Conservation (phyloP, 2,113 vertebrate genomes). For the Muntiacus reevesi region DNA sequence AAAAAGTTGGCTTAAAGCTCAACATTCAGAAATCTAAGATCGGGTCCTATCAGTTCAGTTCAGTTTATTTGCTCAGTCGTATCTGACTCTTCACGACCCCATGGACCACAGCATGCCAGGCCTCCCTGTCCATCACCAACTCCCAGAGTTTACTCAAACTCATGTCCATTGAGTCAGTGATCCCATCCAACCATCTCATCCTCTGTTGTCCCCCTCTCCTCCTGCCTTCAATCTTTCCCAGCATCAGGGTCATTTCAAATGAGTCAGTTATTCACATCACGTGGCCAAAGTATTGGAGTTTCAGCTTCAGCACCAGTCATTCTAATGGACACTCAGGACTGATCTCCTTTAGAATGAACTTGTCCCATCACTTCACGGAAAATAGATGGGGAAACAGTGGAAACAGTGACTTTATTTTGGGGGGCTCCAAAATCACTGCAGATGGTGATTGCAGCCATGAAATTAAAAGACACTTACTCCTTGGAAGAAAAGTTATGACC, state of each 20-base stretch:
- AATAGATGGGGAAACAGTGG: neutral
- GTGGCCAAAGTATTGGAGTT: neutral
- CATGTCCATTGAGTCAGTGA: neutral
- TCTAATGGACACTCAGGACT: neutral
- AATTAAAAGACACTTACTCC: neutral
- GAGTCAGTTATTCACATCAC: neutral
- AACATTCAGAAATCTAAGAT: neutral
- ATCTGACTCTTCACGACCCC: fast-evolving
- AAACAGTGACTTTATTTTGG: neutral
- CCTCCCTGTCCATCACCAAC: neutral
- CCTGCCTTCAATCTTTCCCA: neutral
- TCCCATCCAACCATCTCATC: neutral
- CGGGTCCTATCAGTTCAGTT: neutral
- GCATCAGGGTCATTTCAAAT: neutral
- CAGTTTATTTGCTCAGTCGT: neutral
- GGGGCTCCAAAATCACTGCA: neutral
- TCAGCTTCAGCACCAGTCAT: neutral
- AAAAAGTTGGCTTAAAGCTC: neutral
- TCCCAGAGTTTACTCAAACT: neutral
- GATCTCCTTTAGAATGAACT: neutral
- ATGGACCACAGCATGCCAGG: neutral
- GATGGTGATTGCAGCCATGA: neutral
- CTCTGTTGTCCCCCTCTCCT: fast-evolving
- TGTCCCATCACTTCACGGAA: neutral
- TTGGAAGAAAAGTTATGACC: neutral